These are phyloP conservation scores for Nyctibius grandis DNA, from an alignment of 2,797 vertebrate species.

Conservation along the genomic window DNA sequence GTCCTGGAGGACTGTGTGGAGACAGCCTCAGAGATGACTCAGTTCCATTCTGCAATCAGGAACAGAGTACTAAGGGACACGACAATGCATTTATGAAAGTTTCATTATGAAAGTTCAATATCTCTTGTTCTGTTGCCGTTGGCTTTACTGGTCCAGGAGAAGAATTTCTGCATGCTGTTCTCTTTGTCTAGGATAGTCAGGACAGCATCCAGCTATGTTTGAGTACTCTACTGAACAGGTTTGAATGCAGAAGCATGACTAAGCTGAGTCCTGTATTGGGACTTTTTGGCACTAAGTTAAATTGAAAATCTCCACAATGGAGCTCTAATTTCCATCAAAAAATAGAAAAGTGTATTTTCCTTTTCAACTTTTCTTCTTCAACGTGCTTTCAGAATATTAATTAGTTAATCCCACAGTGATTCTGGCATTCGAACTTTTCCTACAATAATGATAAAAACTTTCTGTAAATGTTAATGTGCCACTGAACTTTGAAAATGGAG, in stretches of 20 bases:
- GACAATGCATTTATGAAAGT: not conserved
- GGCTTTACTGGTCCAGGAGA: not conserved
- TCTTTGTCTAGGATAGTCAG: not conserved
- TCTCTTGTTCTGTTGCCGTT: not conserved
- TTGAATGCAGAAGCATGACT: not conserved
- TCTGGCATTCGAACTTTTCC: not conserved
- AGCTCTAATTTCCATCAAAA: not conserved
- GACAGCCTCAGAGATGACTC: not conserved
- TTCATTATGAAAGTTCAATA: not conserved
- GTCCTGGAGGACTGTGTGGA: not conserved
- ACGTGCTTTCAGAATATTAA: constrained; percentile 24
- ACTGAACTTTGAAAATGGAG: constrained; percentile 6
- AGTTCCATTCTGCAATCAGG: not conserved
- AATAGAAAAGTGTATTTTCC: not conserved
- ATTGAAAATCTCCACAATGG: not conserved
- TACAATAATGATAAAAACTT: not conserved
- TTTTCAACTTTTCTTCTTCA: not conserved
- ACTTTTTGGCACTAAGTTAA: not conserved
- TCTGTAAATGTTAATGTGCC: constrained; percentile 12
- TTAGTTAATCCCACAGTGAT: constrained; percentile 8
- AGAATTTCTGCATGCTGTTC: not conserved
- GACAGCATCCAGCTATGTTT: not conserved
- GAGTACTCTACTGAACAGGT: not conserved
- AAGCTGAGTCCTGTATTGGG: not conserved
- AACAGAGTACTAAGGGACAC: not conserved